A percentile compares a stretch with the other conserved stretches of the same genome.
Evolutionary conservation across 2,797 vertebrate genomes (phyloP).

Genomic region (Alosa sapidissima): DNA sequence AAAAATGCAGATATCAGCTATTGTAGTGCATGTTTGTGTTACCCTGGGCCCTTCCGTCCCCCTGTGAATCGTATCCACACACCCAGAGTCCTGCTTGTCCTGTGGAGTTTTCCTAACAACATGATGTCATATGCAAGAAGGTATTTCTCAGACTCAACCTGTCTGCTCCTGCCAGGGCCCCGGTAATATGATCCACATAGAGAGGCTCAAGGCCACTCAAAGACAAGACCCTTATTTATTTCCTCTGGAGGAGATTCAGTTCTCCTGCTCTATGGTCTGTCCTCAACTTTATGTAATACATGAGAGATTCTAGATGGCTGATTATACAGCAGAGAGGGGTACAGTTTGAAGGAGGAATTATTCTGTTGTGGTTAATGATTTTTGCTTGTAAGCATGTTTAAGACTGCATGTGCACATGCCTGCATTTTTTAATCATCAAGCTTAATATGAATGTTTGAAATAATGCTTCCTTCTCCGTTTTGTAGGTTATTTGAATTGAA

Average conservation of each 20-base stretch:
- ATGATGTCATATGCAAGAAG: conserved; percentile 77
- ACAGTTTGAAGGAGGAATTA: not conserved
- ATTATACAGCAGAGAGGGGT: not conserved
- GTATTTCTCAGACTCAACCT: conserved; percentile 79
- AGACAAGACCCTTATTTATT: conserved; percentile 81
- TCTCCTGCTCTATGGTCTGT: conserved; percentile 52
- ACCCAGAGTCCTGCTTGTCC: conserved; percentile 33
- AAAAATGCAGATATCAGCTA: not conserved
- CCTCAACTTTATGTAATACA: conserved; percentile 48
- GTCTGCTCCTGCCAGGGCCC: conserved; percentile 76
- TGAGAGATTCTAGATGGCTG: conserved; percentile 25
- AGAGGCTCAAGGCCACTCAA: conserved; percentile 75
- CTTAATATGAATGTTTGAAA: not conserved
- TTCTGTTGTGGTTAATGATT: not conserved
- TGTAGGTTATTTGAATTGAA: not conserved
- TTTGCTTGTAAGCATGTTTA: not conserved
- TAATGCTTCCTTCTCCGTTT: not conserved
- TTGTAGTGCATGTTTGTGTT: conserved; percentile 33
- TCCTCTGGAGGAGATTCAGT: conserved; percentile 73
- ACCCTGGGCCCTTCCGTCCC: conserved; percentile 33
- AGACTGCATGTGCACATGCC: not conserved
- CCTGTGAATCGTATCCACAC: conserved; percentile 30
- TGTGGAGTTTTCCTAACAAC: conserved; percentile 38
- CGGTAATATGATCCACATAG: conserved; percentile 73
- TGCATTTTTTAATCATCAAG: not conserved